A percentile compares a stretch with the other conserved stretches of the same genome.
phyloP scores from a whole-genome alignment of 2,113 vertebrate species.

The Phalacrocorax pelagicus region DNA sequence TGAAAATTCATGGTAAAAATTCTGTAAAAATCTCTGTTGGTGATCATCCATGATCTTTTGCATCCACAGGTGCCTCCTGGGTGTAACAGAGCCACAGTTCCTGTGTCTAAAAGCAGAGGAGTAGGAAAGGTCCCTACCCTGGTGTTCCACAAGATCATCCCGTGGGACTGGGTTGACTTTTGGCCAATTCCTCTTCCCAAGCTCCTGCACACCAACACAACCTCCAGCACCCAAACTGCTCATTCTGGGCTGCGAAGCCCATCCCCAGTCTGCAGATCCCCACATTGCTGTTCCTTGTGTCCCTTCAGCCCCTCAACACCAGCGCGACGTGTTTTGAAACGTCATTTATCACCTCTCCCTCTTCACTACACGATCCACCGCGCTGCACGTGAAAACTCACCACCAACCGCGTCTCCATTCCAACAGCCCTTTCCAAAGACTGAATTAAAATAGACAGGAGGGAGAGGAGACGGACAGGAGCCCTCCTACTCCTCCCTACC shows the following conservation, averaged over 20 bases:
- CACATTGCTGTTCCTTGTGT: neutral
- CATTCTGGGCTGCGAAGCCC: neutral
- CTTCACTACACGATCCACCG: neutral
- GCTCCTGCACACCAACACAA: neutral
- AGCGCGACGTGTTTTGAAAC: neutral
- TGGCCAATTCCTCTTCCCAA: neutral
- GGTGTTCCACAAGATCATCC: neutral
- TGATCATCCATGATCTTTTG: accelerated
- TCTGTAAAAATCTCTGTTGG: neutral
- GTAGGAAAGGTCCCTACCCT: neutral
- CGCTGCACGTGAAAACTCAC: accelerated
- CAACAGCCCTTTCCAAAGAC: neutral
- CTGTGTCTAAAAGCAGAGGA: neutral
- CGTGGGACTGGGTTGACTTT: neutral
- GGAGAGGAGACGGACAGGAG: accelerated
- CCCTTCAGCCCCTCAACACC: neutral
- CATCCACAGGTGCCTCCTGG: neutral
- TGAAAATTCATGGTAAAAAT: neutral
- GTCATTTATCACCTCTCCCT: neutral
- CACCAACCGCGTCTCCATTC: neutral
- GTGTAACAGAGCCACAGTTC: neutral
- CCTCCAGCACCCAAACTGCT: neutral
- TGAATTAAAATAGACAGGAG: neutral
- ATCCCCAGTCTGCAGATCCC: neutral
- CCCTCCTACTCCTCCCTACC: neutral